These are phyloP conservation scores for Spodoptera frugiperda DNA, from an alignment of 1,140 invertebrate genomes.

Conservation along the genomic window DNA sequence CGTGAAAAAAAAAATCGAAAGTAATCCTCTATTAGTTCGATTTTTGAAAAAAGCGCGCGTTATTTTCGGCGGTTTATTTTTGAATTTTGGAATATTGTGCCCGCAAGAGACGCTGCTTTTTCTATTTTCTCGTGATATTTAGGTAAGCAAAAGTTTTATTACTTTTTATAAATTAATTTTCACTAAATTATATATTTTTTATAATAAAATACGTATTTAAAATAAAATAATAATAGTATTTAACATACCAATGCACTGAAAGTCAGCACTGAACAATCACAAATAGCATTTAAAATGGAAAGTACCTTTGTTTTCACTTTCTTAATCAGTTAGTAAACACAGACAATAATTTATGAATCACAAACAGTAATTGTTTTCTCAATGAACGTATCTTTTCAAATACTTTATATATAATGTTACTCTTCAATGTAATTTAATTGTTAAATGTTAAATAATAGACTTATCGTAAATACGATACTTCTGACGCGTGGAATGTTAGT, in stretches of 20 bases:
- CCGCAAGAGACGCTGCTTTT: constrained; percentile 27
- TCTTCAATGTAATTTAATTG: constrained; percentile 16
- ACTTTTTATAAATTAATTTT: not conserved
- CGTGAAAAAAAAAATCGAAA: constrained; percentile 66
- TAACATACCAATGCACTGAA: not conserved
- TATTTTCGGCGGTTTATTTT: constrained; percentile 48
- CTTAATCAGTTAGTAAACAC: not conserved
- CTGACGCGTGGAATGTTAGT: not conserved
- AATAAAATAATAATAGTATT: not conserved
- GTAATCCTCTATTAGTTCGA: constrained; percentile 69
- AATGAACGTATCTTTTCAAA: not conserved
- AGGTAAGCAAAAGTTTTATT: constrained; percentile 22
- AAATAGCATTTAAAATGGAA: constrained; percentile 6
- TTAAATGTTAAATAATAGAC: constrained; percentile 21
- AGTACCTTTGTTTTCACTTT: constrained; percentile 1
- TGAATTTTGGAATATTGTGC: constrained; percentile 26
- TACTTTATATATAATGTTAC: too few species aligned
- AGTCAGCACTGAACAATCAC: not conserved
- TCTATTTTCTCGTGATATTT: constrained; percentile 10
- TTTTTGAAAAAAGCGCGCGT: constrained; percentile 49
- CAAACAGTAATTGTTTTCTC: constrained; percentile 8
- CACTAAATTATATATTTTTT: not conserved
- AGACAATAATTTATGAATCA: constrained; percentile 21
- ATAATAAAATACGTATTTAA: not conserved
- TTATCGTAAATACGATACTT: constrained; percentile 19